Evolutionary conservation across 1,140 invertebrate species (phyloP), one percentile per base, ranked within the genome.

Genomic region (Antheraea pernyi): DNA sequence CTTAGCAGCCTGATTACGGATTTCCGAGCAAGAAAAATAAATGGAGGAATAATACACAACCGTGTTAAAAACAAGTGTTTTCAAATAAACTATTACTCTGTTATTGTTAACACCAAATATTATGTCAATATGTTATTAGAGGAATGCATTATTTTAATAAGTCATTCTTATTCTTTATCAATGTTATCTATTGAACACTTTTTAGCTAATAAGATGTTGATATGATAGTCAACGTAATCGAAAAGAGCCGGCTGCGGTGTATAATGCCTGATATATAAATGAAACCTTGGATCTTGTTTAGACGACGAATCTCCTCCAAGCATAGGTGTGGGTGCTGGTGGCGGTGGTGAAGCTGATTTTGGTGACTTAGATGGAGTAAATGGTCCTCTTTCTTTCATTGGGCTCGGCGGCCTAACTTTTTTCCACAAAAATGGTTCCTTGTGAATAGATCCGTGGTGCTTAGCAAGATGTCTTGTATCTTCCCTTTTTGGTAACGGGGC

Each of bases 1-100:
- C 88, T 91, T 89, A 89, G 81, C 85, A 87, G 86, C 85, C 85
- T 92, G 87, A 92, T 92, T 91, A 92, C 87, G 89, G 89, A 92
- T 90, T 83, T 92, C 90, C 90, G 87, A 86, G 86, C 81, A 84
- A 89, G 84, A 85, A 88, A 89, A 88, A 84, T 79, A 85, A 86
- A 88, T 76, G 69, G 75, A 88, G 83, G 81, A 83, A 86, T 78
- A 79, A 81, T 78, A 80, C 76, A 66, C 70, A 71, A 80, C 82
- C 78, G 80, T 82, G 80, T 79, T 79, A 81, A 81, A 76, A 80
- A 71, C 75, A 80, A 91, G 75, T 83, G 76, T 83, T 82, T 80
- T 78, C 74, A 80, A 81, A 82, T 30, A 30, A 75, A 85, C 11
- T 79, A 76, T 71, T 79, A 82, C 76, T 76, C 74, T 76, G 72